These are phyloP conservation scores for Triplophysa rosa DNA, from an alignment of 2,113 vertebrate species.

Conservation along the genomic window DNA sequence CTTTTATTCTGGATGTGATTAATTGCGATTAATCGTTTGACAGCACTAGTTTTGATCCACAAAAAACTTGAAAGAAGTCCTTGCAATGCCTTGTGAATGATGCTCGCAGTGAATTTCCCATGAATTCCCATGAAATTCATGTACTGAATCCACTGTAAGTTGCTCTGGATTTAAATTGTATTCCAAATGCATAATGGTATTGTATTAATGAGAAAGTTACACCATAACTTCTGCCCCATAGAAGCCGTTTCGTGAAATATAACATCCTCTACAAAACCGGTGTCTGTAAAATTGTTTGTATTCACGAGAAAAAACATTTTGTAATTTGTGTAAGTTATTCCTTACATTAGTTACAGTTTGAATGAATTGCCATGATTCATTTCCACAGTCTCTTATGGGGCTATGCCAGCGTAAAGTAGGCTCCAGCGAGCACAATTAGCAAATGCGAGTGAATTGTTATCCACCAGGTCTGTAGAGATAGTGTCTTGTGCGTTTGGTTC, in stretches of 20 bases:
- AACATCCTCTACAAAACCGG: background rate
- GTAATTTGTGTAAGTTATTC: background rate
- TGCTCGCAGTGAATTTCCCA: too few relatives aligned
- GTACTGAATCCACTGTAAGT: too few relatives aligned
- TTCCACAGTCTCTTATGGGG: background rate
- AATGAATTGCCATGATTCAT: background rate
- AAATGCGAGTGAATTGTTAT: conserved; percentile 33
- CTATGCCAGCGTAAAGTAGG: background rate
- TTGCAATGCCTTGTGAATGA: too few relatives aligned
- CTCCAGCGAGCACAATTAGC: background rate
- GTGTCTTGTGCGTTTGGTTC: conserved; percentile 56
- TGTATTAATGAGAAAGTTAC: too few relatives aligned
- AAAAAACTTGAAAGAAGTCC: too few relatives aligned
- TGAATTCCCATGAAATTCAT: too few relatives aligned
- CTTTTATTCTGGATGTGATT: too few relatives aligned
- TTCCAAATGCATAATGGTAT: too few relatives aligned
- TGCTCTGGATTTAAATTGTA: too few relatives aligned
- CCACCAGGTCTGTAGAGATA: conserved; percentile 23
- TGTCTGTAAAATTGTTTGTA: background rate
- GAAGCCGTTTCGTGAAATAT: background rate
- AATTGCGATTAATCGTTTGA: too few relatives aligned
- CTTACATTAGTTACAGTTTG: background rate
- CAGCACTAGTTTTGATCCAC: background rate
- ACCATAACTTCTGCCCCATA: too few relatives aligned
- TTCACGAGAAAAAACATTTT: background rate